Evolutionary conservation across 2,888 invertebrate genomes (phyloP).

Genomic region (Himalopsyche tibetana): DNA sequence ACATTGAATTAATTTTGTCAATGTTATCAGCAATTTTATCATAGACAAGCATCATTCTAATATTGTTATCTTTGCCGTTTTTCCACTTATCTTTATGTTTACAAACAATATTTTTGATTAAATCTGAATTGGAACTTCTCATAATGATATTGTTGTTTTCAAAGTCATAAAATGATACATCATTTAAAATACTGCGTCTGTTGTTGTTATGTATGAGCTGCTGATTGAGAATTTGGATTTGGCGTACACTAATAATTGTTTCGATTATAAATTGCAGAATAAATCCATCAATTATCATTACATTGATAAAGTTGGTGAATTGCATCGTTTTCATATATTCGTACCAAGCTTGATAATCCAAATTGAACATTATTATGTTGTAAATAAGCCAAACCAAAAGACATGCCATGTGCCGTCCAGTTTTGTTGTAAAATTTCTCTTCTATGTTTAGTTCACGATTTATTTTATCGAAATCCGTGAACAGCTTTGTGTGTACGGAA

Average conservation of each 20-base stretch:
- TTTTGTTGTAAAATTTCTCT: background rate
- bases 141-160: background rate
- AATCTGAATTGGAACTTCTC: background rate
- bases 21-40: background rate
- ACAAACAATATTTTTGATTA: background rate
- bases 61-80: background rate
- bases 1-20: background rate
- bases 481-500: background rate
- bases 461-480: background rate
- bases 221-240: background rate
- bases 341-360: background rate
- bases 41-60: background rate
- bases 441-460: background rate
- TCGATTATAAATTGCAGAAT: background rate
- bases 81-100: conserved; percentile 5
- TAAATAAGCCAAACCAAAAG: background rate
- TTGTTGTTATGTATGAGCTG: background rate
- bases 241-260: background rate
- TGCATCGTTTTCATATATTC: background rate
- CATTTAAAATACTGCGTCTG: background rate
- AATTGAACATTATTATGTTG: background rate
- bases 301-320: background rate
- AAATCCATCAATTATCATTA: background rate
- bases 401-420: background rate
- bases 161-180: background rate